phyloP scores from a whole-genome alignment of 2,888 invertebrate species.

The Cheilosia vernalis region DNA sequence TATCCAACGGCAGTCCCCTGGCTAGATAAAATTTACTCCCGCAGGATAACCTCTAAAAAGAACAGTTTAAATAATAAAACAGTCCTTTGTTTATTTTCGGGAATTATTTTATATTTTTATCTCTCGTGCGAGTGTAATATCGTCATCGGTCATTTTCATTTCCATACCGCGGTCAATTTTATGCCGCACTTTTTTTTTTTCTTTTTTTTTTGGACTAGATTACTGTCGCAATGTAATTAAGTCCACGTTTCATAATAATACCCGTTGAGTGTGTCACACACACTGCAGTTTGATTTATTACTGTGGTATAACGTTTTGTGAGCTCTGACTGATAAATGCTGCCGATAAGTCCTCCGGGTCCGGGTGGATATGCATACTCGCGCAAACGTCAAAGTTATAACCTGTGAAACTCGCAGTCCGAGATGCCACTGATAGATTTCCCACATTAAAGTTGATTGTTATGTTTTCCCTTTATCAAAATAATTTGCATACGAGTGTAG shows the following conservation, averaged over 20 bases:
- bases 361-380: background rate
- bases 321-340: conserved; percentile 64
- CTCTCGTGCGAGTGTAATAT: background rate
- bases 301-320: conserved; percentile 57
- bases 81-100: conserved; percentile 29
- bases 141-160: conserved; percentile 44
- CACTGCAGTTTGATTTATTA: conserved; percentile 58
- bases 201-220: conserved; percentile 15
- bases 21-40: background rate
- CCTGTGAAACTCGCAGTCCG: conserved; percentile 44
- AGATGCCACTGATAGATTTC: conserved; percentile 53
- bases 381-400: conserved; percentile 43
- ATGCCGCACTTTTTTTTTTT: conserved; percentile 22
- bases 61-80: conserved; percentile 23
- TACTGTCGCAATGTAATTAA: conserved; percentile 54
- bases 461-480: conserved; percentile 1
- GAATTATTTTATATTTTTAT: conserved; percentile 49
- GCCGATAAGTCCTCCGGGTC: conserved; percentile 33
- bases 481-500: conserved; percentile 43
- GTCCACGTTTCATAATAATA: conserved; percentile 33
- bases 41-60: conserved; percentile 22
- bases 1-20: conserved; percentile 5
- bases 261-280: conserved; percentile 37
- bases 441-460: conserved; percentile 61
- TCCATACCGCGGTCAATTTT: conserved; percentile 47